Evolutionary conservation across 1,140 invertebrate genomes (phyloP).

Genomic region (Charaxes varanes): DNA sequence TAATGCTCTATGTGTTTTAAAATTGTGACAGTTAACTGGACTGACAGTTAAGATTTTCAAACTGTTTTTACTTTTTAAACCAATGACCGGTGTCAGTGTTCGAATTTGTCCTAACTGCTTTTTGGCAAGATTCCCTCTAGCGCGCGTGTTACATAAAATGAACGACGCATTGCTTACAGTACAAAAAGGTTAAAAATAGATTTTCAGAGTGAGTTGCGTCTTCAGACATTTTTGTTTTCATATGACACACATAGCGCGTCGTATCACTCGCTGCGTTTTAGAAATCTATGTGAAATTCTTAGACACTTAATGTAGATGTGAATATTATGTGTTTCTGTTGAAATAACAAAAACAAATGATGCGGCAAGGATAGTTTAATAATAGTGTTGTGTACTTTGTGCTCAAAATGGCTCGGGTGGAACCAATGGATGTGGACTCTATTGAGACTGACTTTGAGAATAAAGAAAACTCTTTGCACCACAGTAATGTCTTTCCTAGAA

Average conservation of each 20-base stretch:
- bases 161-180: constrained; percentile 44
- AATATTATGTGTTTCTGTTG: constrained; percentile 38
- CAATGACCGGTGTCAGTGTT: constrained; percentile 31
- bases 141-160: constrained; percentile 57
- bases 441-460: constrained; percentile 55
- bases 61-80: constrained; percentile 50
- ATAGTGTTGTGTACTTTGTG: constrained; percentile 5
- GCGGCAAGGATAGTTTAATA: too few relatives aligned
- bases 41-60: constrained; percentile 58
- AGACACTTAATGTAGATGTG: constrained; percentile 54
- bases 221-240: constrained; percentile 68
- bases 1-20: too few relatives aligned
- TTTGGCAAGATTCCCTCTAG: constrained; percentile 69
- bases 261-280: constrained; percentile 40
- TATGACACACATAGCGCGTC: constrained; percentile 59
- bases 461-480: constrained; percentile 57
- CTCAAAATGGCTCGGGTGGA: constrained; percentile 54
- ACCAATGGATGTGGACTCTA: constrained; percentile 54
- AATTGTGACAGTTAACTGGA: constrained; percentile 35
- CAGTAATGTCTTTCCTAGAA: constrained; percentile 46
- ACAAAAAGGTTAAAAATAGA: constrained; percentile 71
- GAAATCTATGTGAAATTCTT: constrained; percentile 60
- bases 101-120: constrained; percentile 36
- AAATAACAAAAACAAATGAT: neutral
- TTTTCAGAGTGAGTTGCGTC: constrained; percentile 60